These are phyloP conservation scores for Samia ricini DNA, from an alignment of 1,140 invertebrate species.

Conservation along the genomic window DNA sequence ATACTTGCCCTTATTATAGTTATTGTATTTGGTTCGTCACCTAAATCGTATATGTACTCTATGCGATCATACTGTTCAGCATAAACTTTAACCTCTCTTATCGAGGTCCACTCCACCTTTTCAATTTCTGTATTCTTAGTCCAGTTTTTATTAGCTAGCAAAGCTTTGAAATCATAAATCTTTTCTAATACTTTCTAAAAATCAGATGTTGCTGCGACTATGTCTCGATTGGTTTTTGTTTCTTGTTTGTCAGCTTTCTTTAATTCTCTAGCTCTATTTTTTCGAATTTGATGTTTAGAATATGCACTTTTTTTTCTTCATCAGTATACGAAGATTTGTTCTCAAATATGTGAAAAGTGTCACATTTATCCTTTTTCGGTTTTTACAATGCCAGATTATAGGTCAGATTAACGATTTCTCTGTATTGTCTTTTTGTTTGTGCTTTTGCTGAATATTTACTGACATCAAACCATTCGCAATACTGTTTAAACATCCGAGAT, in stretches of 20 bases:
- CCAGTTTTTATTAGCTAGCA: slow-evolving; percentile 18
- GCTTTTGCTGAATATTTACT: neutral
- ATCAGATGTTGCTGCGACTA: neutral
- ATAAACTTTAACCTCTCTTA: slow-evolving; percentile 19
- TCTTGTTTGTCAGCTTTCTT: slow-evolving; percentile 8
- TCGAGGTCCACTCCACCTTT: slow-evolving; percentile 16
- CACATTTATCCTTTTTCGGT: neutral
- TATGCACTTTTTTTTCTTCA: slow-evolving; percentile 6
- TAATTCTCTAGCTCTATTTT: slow-evolving; percentile 3
- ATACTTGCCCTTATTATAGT: slow-evolving; percentile 2
- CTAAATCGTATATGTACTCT: slow-evolving; percentile 17
- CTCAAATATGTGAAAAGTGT: neutral
- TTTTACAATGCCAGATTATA: neutral
- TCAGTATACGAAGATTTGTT: slow-evolving; percentile 12
- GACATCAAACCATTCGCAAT: slow-evolving; percentile 1
- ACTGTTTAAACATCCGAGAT: neutral
- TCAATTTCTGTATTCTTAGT: slow-evolving; percentile 6
- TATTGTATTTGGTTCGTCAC: slow-evolving; percentile 7
- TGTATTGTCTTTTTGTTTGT: neutral
- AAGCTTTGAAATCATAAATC: slow-evolving; percentile 11
- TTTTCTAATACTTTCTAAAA: neutral
- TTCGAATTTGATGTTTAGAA: slow-evolving; percentile 4
- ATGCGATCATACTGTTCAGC: slow-evolving; percentile 8
- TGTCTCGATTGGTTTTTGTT: neutral
- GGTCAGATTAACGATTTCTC: neutral